A percentile compares a stretch with the other conserved stretches of the same genome.
phyloP scores from a whole-genome alignment of 2,888 invertebrate genomes.

The Oegoconia quadripuncta region DNA sequence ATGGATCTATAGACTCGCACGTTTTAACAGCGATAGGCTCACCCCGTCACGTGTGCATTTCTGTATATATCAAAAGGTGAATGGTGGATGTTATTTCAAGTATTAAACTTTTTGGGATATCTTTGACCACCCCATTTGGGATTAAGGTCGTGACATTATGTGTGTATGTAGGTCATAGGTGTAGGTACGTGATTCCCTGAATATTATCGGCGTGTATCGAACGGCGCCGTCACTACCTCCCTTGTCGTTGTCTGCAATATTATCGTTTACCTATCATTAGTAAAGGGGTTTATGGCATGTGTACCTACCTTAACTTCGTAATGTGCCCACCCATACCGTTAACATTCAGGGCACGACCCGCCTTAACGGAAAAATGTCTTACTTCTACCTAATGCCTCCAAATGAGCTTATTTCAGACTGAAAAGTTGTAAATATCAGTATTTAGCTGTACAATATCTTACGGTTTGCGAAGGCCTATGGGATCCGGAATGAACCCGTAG shows the following conservation, averaged over 20 bases:
- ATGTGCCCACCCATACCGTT: slow-evolving; percentile 34
- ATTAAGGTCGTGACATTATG: too few relatives aligned
- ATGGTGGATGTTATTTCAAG: too few relatives aligned
- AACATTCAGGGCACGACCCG: slow-evolving; percentile 47
- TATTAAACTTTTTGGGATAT: too few relatives aligned
- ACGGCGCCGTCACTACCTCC: neutral
- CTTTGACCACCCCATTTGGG: too few relatives aligned
- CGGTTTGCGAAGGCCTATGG: too few relatives aligned
- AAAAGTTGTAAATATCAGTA: slow-evolving; percentile 28
- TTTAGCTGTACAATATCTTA: too few relatives aligned
- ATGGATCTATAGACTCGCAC: too few relatives aligned
- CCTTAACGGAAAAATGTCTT: slow-evolving; percentile 46
- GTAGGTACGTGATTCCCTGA: neutral
- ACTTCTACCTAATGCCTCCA: slow-evolving; percentile 40
- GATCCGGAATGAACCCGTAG: too few relatives aligned
- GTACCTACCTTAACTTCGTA: slow-evolving; percentile 43
- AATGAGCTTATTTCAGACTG: slow-evolving; percentile 44
- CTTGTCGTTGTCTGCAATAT: slow-evolving; percentile 13
- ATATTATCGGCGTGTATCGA: neutral
- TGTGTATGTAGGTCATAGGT: too few relatives aligned
- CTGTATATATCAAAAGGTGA: too few relatives aligned
- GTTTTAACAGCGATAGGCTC: too few relatives aligned
- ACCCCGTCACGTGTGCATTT: too few relatives aligned
- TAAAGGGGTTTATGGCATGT: slow-evolving; percentile 38
- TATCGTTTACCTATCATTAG: slow-evolving; percentile 27